Evolutionary conservation across 2,888 invertebrate species (phyloP), one percentile per base, ranked within the genome.

Genomic region (Phania funesta): DNA sequence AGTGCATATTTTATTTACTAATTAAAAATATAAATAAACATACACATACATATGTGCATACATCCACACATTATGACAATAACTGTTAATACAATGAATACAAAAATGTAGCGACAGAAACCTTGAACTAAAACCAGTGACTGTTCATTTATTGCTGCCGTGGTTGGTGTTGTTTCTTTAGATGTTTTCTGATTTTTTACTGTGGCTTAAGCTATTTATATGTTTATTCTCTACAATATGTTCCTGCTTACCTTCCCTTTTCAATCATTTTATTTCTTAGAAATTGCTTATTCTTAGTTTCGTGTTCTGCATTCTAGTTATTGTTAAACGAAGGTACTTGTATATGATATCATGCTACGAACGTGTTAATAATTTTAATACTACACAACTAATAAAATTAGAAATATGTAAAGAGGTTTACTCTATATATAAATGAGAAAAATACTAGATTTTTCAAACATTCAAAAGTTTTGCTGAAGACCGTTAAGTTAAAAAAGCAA

Each of bases 121-220:
- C 67, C 52, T 41, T 44, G 62, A 68, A 20, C 16, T 64, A 41
- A 65, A 65, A 58, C 20, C 20, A 71, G 48, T 65, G 29, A 50
- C 24, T 68, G 44, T 35, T 20, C 16, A 38, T 60, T 62, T 26
- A 26, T n/a, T 26, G 16, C 16, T 16, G 50, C 24, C 50, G 2
- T 35, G 35, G 9, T 16, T 22, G 24, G n/a, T 18, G 24, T 1
- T 50, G 16, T 22, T 50, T 38, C 3, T 38, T n/a, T 38, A n/a
- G 11, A 26, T 38, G 35, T 11, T 38, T 38, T 35, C n/a, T 38
- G 9, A 9, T 4, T 22, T 9, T 62, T 13, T 13, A 35, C 11
- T 50, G 35, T 4, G 38, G 18, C 11, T 52, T 8, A 24, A 38
- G 13, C n/a, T 38, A 38, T 38, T 38, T 38, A 13, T 38, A 4